phyloP scores from a whole-genome alignment of 2,113 vertebrate genomes.

The Cepphus grylle region DNA sequence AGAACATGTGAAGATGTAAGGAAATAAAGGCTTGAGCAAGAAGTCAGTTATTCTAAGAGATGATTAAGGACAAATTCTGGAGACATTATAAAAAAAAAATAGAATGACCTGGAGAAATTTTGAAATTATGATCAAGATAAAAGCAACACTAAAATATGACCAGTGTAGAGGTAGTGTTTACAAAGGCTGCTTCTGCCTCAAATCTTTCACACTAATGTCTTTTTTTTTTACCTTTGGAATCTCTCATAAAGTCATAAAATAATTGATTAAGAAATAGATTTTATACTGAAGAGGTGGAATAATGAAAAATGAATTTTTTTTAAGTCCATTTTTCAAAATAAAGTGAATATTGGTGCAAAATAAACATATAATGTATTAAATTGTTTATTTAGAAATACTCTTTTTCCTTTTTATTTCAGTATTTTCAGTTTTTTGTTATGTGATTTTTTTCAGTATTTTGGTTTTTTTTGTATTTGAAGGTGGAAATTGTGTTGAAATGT shows the following conservation, averaged over 20 bases:
- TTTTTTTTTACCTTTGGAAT: background rate
- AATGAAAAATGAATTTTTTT: background rate
- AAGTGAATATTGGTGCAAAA: background rate
- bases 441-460: background rate
- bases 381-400: background rate
- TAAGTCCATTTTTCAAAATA: background rate
- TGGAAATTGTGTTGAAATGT: background rate
- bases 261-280: background rate
- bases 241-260: background rate
- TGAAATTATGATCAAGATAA: background rate
- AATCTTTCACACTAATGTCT: background rate
- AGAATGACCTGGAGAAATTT: background rate
- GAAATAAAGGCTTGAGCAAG: background rate
- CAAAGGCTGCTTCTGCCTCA: background rate
- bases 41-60: background rate
- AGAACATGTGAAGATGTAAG: background rate
- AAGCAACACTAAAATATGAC: background rate
- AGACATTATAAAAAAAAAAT: background rate
- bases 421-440: background rate
- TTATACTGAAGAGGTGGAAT: background rate
- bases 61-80: background rate
- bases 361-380: background rate
- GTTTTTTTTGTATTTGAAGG: background rate
- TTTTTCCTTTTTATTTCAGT: background rate
- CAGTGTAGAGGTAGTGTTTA: background rate